Conservation (phyloP, 2,888 invertebrate species). For the Brenthis daphne region DNA sequence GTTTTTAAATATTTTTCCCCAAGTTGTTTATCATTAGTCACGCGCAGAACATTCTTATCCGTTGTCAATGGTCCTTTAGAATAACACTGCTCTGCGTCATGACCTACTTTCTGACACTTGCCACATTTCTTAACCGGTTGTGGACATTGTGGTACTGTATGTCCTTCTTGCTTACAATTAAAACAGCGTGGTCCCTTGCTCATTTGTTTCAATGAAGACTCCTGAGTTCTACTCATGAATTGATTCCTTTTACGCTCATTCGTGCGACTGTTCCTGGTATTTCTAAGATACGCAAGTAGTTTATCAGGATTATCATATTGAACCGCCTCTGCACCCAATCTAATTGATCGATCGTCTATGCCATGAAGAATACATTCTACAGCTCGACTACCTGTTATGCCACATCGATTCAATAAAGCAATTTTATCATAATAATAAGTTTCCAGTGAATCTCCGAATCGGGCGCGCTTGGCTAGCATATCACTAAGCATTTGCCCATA, state of each 20-base stretch:
- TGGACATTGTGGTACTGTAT: too few species aligned
- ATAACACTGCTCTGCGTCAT: too few species aligned
- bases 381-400: conserved; percentile 14
- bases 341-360: too few species aligned
- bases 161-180: too few species aligned
- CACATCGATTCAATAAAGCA: conserved; percentile 26
- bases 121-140: too few species aligned
- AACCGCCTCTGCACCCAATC: conserved; percentile 9
- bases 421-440: conserved; percentile 39
- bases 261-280: neutral
- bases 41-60: too few species aligned
- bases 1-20: too few species aligned
- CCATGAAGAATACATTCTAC: conserved; percentile 13
- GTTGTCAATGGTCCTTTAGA: too few species aligned
- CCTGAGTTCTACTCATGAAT: neutral
- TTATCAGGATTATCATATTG: conserved; percentile 2
- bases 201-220: neutral
- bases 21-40: too few species aligned
- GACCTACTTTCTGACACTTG: too few species aligned
- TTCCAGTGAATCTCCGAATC: conserved; percentile 31
- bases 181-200: too few species aligned
- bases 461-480: conserved; percentile 41
- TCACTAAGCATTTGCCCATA: conserved; percentile 42
- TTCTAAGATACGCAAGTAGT: conserved; percentile 4
- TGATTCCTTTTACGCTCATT: neutral